Evolutionary conservation across 2,113 vertebrate species (phyloP).

Genomic region (Arvicanthis niloticus): DNA sequence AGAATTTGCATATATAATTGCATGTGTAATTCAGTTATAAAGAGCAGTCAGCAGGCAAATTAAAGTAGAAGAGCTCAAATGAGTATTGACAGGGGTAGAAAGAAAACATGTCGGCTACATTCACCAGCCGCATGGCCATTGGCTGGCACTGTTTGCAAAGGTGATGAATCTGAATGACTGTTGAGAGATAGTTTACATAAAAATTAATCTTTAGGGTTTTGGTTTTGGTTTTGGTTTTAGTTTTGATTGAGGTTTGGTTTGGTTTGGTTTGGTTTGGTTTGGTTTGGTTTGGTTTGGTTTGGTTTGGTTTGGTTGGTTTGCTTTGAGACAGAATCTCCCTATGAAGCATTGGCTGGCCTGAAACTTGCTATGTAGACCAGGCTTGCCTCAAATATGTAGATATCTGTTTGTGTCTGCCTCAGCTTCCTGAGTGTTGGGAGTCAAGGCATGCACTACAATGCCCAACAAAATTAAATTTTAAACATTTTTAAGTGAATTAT

Average conservation of each 20-base stretch:
- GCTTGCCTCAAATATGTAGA: background rate
- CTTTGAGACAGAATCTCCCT: background rate
- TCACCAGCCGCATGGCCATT: background rate
- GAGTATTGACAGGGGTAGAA: background rate
- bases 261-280: background rate
- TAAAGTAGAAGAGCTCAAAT: constrained; percentile 19
- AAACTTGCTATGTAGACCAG: background rate
- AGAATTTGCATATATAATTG: background rate
- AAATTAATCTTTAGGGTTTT: background rate
- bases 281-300: background rate
- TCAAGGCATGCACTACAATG: background rate
- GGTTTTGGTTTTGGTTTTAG: background rate
- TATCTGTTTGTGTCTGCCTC: background rate
- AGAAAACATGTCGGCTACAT: background rate
- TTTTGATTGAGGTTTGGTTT: background rate
- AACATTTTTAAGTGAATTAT: background rate
- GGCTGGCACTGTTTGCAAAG: background rate
- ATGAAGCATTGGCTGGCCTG: background rate
- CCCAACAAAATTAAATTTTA: background rate
- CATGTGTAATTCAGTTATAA: constrained; percentile 3
- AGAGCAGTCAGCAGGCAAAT: constrained; percentile 17
- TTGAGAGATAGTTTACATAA: constrained; percentile 9
- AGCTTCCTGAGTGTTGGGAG: background rate
- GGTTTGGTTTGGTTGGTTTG: background rate
- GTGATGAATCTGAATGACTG: background rate